Base-by-base conservation (phyloP, 2,113 vertebrate genomes). In the Pagrus major region DNA sequence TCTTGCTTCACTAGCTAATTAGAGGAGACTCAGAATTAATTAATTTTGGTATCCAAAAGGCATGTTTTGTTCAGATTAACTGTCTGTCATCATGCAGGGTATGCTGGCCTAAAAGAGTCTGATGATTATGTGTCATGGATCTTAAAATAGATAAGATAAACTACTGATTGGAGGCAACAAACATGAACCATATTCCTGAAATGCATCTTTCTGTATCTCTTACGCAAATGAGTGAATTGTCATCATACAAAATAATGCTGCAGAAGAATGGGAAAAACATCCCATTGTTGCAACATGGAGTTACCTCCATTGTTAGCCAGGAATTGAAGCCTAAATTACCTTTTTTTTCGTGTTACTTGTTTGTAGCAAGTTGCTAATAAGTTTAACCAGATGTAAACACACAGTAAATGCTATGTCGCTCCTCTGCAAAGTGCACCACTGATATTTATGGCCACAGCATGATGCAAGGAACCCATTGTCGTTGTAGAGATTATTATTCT, bases 21-120 rank as follows among this genome's bases (percentile, higher is more conserved):
- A 41, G 83, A 83, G 74, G 49, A 29, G 54, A 85, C 73, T 87
- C 65, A 41, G 78, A 91, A 81, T 78, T 70, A 89, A 82, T 91
- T 89, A 71, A 89, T 88, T 83, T 82, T 73, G 74, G 61, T 83
- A 80, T 80, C 63, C 65, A 86, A 69, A 76, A 82, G 42, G 52
- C 58, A 69, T 56, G 76, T 76, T 85, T 73, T 42, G 76, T 31
- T 47, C n/a, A 0, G 44, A 66, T 23, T 9, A 1, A 64, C 46
- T 70, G 76, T 58, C 37, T 66, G 75, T 86, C 77, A 78, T 78
- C 56, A 21, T 39, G 23, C 59, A 5, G 33, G 60, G 27, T 65
- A 35, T 51, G 37, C 61, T 25, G 21, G 68, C 21, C 55, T 80
- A 15, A 25, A n/a, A 29, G 20, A 68, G 41, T 55, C 25, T 20